These are phyloP conservation scores for Polypedilum pembai DNA, from an alignment of 1,140 invertebrate genomes.

Conservation along the genomic window DNA sequence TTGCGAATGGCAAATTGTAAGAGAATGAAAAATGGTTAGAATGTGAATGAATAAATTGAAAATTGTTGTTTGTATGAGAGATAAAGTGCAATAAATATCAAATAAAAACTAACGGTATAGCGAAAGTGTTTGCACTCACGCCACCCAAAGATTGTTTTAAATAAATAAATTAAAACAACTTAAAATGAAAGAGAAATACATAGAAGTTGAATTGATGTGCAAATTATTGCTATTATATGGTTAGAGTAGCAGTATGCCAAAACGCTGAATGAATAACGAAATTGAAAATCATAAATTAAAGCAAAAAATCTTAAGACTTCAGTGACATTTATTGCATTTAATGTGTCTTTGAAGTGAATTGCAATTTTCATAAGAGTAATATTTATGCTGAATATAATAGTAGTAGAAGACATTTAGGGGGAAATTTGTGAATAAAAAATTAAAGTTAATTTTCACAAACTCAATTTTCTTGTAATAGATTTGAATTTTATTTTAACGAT, in stretches of 20 bases:
- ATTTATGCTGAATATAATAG: too few species aligned
- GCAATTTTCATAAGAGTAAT: not conserved
- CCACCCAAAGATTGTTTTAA: not conserved
- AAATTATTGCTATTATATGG: not conserved
- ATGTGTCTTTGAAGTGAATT: slow-evolving; percentile 1
- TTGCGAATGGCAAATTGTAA: too few species aligned
- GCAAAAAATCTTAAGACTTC: not conserved
- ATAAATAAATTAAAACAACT: not conserved
- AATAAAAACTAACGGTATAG: not conserved
- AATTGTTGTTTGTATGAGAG: not conserved
- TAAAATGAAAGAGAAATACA: too few species aligned
- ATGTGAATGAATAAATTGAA: too few species aligned
- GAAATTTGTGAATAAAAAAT: too few species aligned
- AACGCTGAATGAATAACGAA: not conserved
- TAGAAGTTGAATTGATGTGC: slow-evolving; percentile 15
- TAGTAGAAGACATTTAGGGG: too few species aligned
- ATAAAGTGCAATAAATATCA: slow-evolving; percentile 5
- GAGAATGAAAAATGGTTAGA: too few species aligned
- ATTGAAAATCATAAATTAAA: not conserved
- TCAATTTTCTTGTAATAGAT: too few species aligned
- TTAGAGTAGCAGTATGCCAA: not conserved
- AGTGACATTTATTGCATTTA: not conserved
- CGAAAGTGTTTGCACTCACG: not conserved
- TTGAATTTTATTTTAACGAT: too few species aligned
- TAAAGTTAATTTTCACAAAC: too few species aligned